phyloP scores from a whole-genome alignment of 1,140 invertebrate species.

The Calliphora vicina region DNA sequence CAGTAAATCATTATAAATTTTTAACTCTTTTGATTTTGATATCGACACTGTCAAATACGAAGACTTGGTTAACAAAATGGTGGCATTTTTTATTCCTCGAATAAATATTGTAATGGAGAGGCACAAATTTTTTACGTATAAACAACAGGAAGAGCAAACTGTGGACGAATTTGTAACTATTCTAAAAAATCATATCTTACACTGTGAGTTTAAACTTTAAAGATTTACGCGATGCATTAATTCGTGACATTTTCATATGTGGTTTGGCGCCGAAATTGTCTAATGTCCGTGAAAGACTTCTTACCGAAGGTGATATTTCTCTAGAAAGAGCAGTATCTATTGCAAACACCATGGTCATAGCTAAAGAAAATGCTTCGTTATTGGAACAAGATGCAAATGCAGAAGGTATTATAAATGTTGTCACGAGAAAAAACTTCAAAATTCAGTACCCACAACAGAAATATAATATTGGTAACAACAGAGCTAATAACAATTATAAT shows the following conservation, averaged over 20 bases:
- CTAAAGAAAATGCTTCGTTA: not conserved
- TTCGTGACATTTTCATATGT: no score
- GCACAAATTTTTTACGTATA: conserved; percentile 46
- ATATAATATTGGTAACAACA: not conserved
- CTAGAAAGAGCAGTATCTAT: no score
- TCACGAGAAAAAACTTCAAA: not conserved
- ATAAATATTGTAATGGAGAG: conserved; percentile 43
- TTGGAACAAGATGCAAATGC: conserved; percentile 34
- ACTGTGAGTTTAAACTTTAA: not conserved
- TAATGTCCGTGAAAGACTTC: no score
- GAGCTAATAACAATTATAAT: no score
- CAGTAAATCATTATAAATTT: conserved; percentile 42
- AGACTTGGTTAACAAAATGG: conserved; percentile 39
- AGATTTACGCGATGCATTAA: not conserved
- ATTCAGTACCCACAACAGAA: not conserved
- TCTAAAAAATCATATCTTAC: conserved; percentile 40
- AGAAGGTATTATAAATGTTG: conserved; percentile 30
- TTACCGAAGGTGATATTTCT: no score
- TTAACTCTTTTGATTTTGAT: conserved; percentile 41
- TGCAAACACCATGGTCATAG: no score
- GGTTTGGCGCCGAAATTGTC: no score
- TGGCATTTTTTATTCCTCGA: conserved; percentile 43
- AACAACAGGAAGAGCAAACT: not conserved
- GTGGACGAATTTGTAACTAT: conserved; percentile 40
- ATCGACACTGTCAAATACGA: conserved; percentile 25